Percentiles rank a stretch among this genome's conserved stretches.
Conservation (phyloP, 1,140 invertebrate genomes). For the Cyclina sinensis region DNA sequence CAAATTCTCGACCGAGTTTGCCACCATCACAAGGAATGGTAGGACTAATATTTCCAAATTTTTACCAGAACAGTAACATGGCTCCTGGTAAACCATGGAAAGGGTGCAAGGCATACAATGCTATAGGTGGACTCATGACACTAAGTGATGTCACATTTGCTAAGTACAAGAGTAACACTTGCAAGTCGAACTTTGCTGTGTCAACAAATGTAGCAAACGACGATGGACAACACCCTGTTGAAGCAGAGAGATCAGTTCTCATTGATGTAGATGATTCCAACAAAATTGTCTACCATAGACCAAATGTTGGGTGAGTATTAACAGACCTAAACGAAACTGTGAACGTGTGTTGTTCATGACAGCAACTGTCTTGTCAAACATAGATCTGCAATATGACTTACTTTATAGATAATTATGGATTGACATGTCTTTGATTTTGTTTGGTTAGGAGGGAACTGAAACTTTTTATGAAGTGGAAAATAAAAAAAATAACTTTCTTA, state of each 20-base stretch:
- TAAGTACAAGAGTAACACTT: constrained; percentile 66
- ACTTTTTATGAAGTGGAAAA: too few relatives aligned
- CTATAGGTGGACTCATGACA: constrained; percentile 54
- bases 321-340: too few relatives aligned
- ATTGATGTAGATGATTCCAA: constrained; percentile 70
- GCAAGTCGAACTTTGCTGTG: constrained; percentile 71
- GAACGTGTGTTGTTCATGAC: too few relatives aligned
- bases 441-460: too few relatives aligned
- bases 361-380: too few relatives aligned
- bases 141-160: constrained; percentile 71
- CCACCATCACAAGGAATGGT: constrained; percentile 10
- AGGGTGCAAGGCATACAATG: constrained; percentile 47
- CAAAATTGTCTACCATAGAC: constrained; percentile 76
- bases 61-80: constrained; percentile 35
- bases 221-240: constrained; percentile 79
- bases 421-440: too few relatives aligned
- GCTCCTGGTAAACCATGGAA: constrained; percentile 62
- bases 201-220: constrained; percentile 77
- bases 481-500: too few relatives aligned
- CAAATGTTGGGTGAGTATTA: constrained; percentile 76
- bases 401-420: too few relatives aligned
- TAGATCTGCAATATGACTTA: too few relatives aligned
- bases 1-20: background rate
- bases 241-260: constrained; percentile 43
- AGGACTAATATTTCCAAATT: constrained; percentile 63